Evolutionary conservation across 2,888 invertebrate species (phyloP), one percentile per base, ranked within the genome.

Genomic region (Eupithecia exiguata): DNA sequence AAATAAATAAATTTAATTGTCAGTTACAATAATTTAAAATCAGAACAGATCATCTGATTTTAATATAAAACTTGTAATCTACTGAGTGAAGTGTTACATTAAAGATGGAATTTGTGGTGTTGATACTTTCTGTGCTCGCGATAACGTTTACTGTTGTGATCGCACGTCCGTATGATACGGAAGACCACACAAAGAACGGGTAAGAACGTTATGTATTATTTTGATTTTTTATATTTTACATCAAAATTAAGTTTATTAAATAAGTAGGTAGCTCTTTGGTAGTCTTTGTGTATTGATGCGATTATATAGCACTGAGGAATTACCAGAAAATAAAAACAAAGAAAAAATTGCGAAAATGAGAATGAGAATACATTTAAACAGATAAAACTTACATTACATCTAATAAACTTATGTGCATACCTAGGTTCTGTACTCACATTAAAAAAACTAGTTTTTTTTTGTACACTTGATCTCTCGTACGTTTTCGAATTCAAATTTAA

Each of bases 71-170:
- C 74, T 81, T 76, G 77, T 79, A 81, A 79, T 78, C 63, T 69
- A 76, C 73, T 73, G 46, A 72, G 70, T 79, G 76, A 36, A 58
- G 74, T 73, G 72, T 80, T 80, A 75, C 68, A 78, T 73, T 68
- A 69, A 84, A 82, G 77, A 86, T 86, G 86, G 78, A 78, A 69
- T 77, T 81, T n/a, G 74, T 81, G 70, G 79, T 77, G 73, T 79
- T 77, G 73, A 79, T 83, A 74, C 66, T 83, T 71, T 69, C 78
- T 75, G 83, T 84, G 80, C 68, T 86, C 65, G 80, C 77, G 84
- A 81, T 86, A 83, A 78, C 77, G 69, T 71, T 74, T 40, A 80
- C 79, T 63, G 75, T 71, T 77, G 83, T 84, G 75, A 74, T 72
- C 72, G 84, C 86, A 84, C 84, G 82, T 83, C 78, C 86, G 38